phyloP scores from a whole-genome alignment of 1,140 invertebrate species.

The Ericerus pela region DNA sequence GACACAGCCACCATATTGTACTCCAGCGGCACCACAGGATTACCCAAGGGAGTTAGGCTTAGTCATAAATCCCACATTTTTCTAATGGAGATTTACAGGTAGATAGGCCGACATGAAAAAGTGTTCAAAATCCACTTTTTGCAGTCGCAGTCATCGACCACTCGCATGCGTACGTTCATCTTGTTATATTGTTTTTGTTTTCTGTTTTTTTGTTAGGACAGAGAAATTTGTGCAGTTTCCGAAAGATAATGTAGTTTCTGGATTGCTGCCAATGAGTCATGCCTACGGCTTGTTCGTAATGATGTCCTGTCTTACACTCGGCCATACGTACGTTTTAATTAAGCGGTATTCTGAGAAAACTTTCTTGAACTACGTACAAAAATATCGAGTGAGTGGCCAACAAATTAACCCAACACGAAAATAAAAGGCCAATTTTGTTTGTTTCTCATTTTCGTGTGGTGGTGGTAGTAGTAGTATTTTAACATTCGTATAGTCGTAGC shows the following conservation, averaged over 20 bases:
- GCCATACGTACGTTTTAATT: conserved; percentile 41
- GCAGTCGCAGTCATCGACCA: neutral
- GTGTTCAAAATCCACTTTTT: neutral
- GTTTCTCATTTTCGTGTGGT: too few relatives aligned
- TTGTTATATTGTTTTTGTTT: too few relatives aligned
- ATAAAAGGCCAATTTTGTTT: too few relatives aligned
- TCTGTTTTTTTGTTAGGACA: neutral
- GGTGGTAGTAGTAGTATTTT: too few relatives aligned
- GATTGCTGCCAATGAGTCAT: conserved; percentile 48
- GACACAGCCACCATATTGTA: conserved; percentile 32
- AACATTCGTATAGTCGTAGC: too few relatives aligned
- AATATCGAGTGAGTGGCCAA: conserved; percentile 35
- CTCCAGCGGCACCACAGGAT: conserved; percentile 58
- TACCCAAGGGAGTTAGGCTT: conserved; percentile 72
- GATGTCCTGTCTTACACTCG: conserved; percentile 34
- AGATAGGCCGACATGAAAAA: neutral
- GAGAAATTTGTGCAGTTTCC: neutral
- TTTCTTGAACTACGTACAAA: conserved; percentile 47
- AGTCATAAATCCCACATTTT: conserved; percentile 50
- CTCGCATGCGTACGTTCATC: neutral
- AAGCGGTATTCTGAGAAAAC: conserved; percentile 47
- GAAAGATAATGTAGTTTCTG: conserved; percentile 18
- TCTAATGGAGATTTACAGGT: conserved; percentile 26
- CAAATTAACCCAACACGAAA: too few relatives aligned
- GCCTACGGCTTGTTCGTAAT: conserved; percentile 42